phyloP scores from a whole-genome alignment of 1,140 invertebrate species.

The Agrilus planipennis region DNA sequence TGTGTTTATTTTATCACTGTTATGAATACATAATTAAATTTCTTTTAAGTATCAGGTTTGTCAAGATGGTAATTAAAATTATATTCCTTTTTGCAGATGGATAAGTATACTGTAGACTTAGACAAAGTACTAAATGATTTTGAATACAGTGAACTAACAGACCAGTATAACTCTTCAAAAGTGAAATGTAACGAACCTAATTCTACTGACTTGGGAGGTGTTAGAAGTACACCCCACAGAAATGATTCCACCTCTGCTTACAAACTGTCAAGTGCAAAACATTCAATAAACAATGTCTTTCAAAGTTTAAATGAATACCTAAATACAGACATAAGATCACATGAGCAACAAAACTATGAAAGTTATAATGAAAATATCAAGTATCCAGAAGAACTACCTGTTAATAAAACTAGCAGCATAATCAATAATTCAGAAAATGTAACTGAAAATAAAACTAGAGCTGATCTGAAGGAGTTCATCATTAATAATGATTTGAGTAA shows the following conservation, averaged over 20 bases:
- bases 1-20: neutral
- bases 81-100: slow-evolving; percentile 22
- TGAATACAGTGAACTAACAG: slow-evolving; percentile 52
- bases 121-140: slow-evolving; percentile 82
- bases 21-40: neutral
- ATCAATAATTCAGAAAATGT: too few species aligned
- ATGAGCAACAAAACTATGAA: too few species aligned
- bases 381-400: too few species aligned
- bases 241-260: slow-evolving; percentile 2
- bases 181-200: neutral
- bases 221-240: neutral
- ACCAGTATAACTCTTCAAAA: slow-evolving; percentile 3
- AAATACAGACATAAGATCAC: slow-evolving; percentile 38
- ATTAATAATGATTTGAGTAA: too few species aligned
- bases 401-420: too few species aligned
- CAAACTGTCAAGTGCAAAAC: slow-evolving; percentile 24
- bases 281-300: slow-evolving; percentile 47
- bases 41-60: neutral
- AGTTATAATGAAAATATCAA: too few species aligned
- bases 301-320: slow-evolving; percentile 51
- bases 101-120: slow-evolving; percentile 53
- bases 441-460: too few species aligned
- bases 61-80: neutral
- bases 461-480: too few species aligned
- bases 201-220: neutral